phyloP scores from a whole-genome alignment of 2,113 vertebrate species.

The Peromyscus leucopus region DNA sequence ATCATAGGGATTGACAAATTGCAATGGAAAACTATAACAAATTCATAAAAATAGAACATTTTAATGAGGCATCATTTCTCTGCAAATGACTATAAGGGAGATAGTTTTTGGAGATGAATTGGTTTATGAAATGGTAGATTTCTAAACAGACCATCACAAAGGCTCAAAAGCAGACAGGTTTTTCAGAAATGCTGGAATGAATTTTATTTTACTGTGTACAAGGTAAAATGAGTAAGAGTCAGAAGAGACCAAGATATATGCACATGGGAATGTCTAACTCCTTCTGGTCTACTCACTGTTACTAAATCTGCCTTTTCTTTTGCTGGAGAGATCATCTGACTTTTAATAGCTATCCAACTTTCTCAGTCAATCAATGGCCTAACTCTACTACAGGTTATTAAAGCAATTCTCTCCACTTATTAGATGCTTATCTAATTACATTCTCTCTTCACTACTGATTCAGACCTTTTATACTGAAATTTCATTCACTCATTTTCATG shows the following conservation, averaged over 20 bases:
- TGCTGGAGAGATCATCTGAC: background rate
- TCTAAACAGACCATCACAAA: background rate
- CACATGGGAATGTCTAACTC: background rate
- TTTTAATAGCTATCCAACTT: background rate
- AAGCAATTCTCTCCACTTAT: slow-evolving; percentile 7
- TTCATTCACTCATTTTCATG: slow-evolving; percentile 56
- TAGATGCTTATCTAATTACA: slow-evolving; percentile 29
- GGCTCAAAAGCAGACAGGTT: background rate
- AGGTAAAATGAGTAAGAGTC: background rate
- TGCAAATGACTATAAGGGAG: background rate
- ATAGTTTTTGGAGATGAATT: background rate
- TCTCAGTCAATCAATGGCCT: background rate
- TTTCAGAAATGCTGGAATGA: fast-evolving
- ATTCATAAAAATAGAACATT: background rate
- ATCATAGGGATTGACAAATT: background rate
- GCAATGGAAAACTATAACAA: background rate
- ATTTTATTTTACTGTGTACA: background rate
- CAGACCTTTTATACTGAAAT: slow-evolving; percentile 40
- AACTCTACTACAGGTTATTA: background rate
- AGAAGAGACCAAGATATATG: background rate
- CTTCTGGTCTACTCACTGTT: background rate
- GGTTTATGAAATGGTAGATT: background rate
- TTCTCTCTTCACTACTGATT: slow-evolving; percentile 1
- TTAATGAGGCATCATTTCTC: background rate
- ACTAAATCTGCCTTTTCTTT: background rate